Base-by-base conservation (phyloP, 2,888 invertebrate genomes). In the Altica lythri region DNA sequence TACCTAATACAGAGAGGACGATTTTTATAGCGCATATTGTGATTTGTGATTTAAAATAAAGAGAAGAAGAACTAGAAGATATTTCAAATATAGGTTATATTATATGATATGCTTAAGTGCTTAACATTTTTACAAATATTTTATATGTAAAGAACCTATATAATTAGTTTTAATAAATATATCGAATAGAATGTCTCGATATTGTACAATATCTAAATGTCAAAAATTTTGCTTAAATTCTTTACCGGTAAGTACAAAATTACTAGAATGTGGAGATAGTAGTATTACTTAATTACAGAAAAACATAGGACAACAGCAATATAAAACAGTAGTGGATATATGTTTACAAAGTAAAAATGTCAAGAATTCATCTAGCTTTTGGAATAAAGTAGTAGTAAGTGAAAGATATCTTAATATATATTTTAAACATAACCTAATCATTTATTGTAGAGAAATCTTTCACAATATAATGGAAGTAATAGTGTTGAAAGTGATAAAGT, bases 121-220 rank as follows among this genome's bases (percentile, higher is more conserved):
- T n/a, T n/a, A n/a, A n/a, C n/a, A n/a, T n/a, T n/a, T n/a, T n/a
- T n/a, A n/a, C n/a, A n/a, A n/a, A n/a, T n/a, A n/a, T n/a, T n/a
- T 22, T 27, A 27, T 2, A 27, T 27, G 27, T 27, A 27, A 27
- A 27, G n/a, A 27, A 27, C 8, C 6, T n/a, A 10, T 2, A 27
- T 2, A 27, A 27, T 4, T n/a, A n/a, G n/a, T n/a, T n/a, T n/a
- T n/a, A n/a, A n/a, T n/a, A n/a, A n/a, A n/a, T n/a, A n/a, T n/a
- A n/a, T n/a, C n/a, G 12, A 14, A 9, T 14, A 47, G 34, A 13
- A 61, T 61, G 61, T 58, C 51, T 29, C 61, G 61, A 10, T 59
- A 53, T 25, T 53, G 50, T 55, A 60, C 64, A 14, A 46, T 57
- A 14, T 46, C 54, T 10, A 59, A 56, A 50, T 61, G 61, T 38